Conservation (phyloP, 2,888 invertebrate genomes). For the Plagodis dolabraria region DNA sequence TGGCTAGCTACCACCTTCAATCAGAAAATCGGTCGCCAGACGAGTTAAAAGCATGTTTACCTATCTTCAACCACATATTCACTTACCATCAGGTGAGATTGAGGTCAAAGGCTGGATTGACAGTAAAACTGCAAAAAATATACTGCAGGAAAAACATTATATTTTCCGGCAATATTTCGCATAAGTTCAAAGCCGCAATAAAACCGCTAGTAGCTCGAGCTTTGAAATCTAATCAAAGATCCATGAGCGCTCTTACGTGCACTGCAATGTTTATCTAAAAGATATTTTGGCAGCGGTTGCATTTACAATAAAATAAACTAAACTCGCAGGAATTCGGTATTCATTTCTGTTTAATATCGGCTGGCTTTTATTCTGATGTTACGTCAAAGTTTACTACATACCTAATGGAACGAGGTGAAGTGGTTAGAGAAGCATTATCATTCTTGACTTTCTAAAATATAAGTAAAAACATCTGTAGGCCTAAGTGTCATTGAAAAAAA, state of each 20-base stretch:
- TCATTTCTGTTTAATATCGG: constrained; percentile 14
- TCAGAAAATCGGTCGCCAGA: too few relatives aligned
- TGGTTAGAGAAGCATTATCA: neutral
- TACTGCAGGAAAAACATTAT: too few relatives aligned
- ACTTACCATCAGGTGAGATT: too few relatives aligned
- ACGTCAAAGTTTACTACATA: too few relatives aligned
- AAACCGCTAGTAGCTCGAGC: constrained; percentile 6
- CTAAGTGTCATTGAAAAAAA: too few relatives aligned
- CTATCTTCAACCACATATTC: too few relatives aligned
- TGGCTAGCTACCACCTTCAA: too few relatives aligned
- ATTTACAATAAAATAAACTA: constrained; percentile 16
- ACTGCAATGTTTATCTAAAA: constrained; percentile 23
- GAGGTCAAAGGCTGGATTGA: too few relatives aligned
- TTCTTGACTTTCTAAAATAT: too few relatives aligned
- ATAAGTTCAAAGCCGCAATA: neutral
- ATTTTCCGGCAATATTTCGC: neutral
- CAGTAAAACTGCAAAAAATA: too few relatives aligned
- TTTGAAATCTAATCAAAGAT: constrained; percentile 19
- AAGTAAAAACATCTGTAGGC: too few relatives aligned
- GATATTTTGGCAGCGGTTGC: constrained; percentile 20
- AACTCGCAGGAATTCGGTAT: constrained; percentile 8
- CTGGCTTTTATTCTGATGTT: neutral
- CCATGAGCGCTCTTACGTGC: constrained; percentile 4
- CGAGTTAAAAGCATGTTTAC: too few relatives aligned
- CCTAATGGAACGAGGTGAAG: neutral